These are phyloP conservation scores for Odobenus rosmarus DNA, from an alignment of 2,113 vertebrate genomes.

Conservation along the genomic window DNA sequence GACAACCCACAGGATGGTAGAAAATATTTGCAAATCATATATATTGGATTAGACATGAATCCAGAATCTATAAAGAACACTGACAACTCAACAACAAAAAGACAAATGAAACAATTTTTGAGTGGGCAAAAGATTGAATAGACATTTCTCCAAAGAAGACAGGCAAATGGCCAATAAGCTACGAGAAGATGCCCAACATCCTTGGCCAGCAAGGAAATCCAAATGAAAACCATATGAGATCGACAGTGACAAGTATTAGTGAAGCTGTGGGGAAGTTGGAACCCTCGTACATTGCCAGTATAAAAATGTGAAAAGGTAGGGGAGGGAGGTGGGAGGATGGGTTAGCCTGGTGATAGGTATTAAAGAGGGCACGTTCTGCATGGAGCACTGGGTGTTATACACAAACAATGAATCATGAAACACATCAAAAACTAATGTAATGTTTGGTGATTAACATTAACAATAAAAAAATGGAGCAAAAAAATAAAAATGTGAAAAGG, in stretches of 20 bases:
- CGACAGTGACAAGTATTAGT: not conserved
- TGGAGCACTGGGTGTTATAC: too few species aligned
- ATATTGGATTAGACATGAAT: not conserved
- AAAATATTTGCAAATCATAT: slow-evolving; percentile 2
- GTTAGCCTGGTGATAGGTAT: too few species aligned
- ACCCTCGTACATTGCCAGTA: not conserved
- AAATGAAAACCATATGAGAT: not conserved
- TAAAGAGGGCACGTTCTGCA: too few species aligned
- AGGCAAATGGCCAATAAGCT: not conserved
- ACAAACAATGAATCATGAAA: too few species aligned
- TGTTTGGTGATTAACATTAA: too few species aligned
- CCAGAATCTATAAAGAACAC: not conserved
- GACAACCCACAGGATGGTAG: not conserved
- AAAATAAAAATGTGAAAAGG: not conserved
- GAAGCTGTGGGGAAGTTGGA: not conserved
- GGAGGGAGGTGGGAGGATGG: too few species aligned
- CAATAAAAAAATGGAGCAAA: too few species aligned
- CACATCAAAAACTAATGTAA: too few species aligned
- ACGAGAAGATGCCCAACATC: not conserved
- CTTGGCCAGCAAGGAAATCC: not conserved
- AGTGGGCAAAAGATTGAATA: not conserved
- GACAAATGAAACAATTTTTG: not conserved
- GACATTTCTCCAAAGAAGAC: not conserved
- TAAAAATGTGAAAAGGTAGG: not conserved
- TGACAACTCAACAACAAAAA: not conserved